Evolutionary conservation across 1,140 invertebrate genomes (phyloP).

Genomic region (Drosophila takahashii): DNA sequence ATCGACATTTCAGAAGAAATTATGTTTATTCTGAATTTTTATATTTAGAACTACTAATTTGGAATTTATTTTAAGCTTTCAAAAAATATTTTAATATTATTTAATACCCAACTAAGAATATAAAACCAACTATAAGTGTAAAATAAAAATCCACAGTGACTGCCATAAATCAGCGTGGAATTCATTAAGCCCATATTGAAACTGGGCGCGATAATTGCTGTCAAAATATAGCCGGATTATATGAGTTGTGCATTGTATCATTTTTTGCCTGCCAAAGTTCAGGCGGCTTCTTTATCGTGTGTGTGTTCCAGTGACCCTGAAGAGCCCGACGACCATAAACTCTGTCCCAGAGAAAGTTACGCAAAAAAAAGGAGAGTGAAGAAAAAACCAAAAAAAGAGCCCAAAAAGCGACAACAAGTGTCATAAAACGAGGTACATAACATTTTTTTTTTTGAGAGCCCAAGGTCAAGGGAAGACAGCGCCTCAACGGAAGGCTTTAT

Average conservation of each 20-base stretch:
- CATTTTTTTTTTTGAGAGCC: constrained; percentile 25
- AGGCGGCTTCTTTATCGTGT: constrained; percentile 21
- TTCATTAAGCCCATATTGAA: constrained; percentile 56
- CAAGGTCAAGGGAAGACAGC: constrained; percentile 71
- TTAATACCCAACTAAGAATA: too few species aligned
- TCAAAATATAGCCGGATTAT: constrained; percentile 43
- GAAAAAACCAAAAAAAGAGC: constrained; percentile 26
- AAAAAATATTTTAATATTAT: too few species aligned
- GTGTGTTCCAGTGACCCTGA: constrained; percentile 72
- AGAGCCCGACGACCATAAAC: constrained; percentile 33
- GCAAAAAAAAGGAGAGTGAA: constrained; percentile 54
- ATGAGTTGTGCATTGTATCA: constrained; percentile 14
- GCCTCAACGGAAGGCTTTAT: constrained; percentile 46
- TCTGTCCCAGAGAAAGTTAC: constrained; percentile 68
- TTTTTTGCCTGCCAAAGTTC: constrained; percentile 46
- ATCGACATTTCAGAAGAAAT: too few species aligned
- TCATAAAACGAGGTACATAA: constrained; percentile 59
- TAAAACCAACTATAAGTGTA: background rate
- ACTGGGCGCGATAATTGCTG: constrained; percentile 61
- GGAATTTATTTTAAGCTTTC: too few species aligned
- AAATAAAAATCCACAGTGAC: constrained; percentile 7
- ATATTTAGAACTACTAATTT: too few species aligned
- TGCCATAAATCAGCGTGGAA: constrained; percentile 55
- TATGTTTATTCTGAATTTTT: too few species aligned
- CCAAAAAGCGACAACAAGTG: constrained; percentile 28